A percentile compares a stretch with the other conserved stretches of the same genome.
Evolutionary conservation across 2,888 invertebrate genomes (phyloP).

Genomic region (Caenorhabditis auriculariae): DNA sequence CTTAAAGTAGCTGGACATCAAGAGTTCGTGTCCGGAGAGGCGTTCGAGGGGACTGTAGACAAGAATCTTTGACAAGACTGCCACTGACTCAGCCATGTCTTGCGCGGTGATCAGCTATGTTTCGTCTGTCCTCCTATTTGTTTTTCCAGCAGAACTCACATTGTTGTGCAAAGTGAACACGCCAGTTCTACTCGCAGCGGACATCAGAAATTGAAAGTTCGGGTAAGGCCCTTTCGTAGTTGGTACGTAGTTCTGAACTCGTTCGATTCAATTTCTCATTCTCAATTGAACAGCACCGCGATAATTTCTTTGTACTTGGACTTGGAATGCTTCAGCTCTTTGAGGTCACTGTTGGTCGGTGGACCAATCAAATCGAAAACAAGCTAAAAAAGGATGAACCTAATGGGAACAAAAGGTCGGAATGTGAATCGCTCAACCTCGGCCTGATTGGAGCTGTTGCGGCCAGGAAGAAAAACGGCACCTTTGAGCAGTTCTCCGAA

Average conservation of each 20-base stretch:
- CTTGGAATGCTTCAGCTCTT: constrained; percentile 5
- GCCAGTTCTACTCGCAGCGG: not conserved
- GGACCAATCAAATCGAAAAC: constrained; percentile 28
- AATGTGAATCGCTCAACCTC: no score
- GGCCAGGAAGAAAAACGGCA: constrained; percentile 33
- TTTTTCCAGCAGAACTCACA: not conserved
- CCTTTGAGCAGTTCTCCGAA: constrained; percentile 43
- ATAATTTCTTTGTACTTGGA: constrained; percentile 8
- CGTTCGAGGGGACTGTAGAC: constrained; percentile 34
- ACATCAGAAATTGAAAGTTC: not conserved
- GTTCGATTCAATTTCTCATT: constrained; percentile 1
- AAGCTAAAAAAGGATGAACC: constrained; percentile 1
- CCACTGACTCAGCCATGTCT: constrained; percentile 16
- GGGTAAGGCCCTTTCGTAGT: not conserved
- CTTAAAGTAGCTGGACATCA: constrained; percentile 29
- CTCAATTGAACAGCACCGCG: not conserved
- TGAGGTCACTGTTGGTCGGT: constrained; percentile 21
- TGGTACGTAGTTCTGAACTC: constrained; percentile 7
- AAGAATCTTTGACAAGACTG: constrained; percentile 24
- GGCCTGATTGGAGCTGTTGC: constrained; percentile 28
- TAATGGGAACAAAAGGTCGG: not conserved
- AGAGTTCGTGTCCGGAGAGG: constrained; percentile 23
- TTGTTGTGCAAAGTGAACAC: constrained; percentile 7
- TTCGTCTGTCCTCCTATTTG: constrained; percentile 7
- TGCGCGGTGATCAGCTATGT: constrained; percentile 10